These are phyloP conservation scores for Eulemur albifrons DNA, from an alignment of 2,797 vertebrate species.

Conservation along the genomic window DNA sequence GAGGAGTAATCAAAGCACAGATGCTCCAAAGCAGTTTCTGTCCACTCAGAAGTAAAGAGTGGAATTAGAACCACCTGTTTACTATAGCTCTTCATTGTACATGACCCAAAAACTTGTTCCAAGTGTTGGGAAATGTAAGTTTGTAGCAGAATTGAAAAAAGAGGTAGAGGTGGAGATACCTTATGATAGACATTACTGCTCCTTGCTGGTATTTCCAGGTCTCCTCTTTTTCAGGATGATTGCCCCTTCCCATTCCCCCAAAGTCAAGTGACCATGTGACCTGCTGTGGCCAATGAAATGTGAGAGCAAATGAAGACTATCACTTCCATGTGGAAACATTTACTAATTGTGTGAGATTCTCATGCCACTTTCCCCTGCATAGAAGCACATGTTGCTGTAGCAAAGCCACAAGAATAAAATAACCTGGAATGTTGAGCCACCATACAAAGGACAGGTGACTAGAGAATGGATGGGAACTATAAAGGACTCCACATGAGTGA, in stretches of 20 bases:
- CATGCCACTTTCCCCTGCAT: accelerated
- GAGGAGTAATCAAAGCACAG: neutral
- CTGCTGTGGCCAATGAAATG: neutral
- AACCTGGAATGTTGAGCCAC: neutral
- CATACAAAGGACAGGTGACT: neutral
- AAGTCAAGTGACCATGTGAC: neutral
- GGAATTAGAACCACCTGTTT: neutral
- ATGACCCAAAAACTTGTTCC: neutral
- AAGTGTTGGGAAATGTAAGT: neutral
- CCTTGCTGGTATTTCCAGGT: neutral
- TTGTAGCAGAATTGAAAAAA: neutral
- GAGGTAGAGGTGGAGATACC: neutral
- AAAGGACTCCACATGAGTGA: neutral
- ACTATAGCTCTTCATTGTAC: neutral
- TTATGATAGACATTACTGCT: neutral
- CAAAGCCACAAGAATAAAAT: neutral
- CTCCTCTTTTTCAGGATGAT: neutral
- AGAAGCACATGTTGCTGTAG: neutral
- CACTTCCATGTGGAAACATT: neutral
- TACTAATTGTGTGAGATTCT: neutral
- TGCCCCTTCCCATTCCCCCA: neutral
- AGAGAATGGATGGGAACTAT: neutral
- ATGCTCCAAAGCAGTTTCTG: neutral
- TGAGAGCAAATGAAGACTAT: neutral
- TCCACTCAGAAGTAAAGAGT: neutral